Evolutionary conservation across 2,113 vertebrate genomes (phyloP).

Genomic region (Symphodus melops): DNA sequence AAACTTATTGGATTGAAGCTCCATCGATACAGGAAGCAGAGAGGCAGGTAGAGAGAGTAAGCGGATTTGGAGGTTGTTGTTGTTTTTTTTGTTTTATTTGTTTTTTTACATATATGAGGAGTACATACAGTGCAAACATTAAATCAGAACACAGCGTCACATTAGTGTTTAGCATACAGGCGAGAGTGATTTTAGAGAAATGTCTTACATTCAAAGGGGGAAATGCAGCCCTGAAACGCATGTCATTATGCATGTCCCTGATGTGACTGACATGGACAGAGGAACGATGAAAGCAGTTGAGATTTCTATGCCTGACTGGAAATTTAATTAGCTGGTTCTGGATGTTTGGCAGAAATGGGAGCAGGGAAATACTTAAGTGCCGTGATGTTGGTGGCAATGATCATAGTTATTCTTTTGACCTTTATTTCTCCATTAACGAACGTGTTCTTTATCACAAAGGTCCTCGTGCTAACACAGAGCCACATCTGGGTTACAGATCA

Average conservation of each 20-base stretch:
- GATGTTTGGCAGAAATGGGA: constrained; percentile 40
- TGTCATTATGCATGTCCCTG: constrained; percentile 67
- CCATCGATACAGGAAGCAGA: no score
- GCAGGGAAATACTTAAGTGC: constrained; percentile 33
- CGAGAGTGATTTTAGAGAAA: constrained; percentile 47
- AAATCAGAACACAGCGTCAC: constrained; percentile 36
- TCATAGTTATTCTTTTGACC: constrained; percentile 59
- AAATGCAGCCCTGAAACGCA: constrained; percentile 62
- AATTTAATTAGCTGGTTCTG: constrained; percentile 73
- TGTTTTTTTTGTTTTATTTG: no score
- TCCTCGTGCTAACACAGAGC: constrained; percentile 9
- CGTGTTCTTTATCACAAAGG: constrained; percentile 11
- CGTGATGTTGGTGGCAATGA: constrained; percentile 41
- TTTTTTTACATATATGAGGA: no score
- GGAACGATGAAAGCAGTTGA: constrained; percentile 55
- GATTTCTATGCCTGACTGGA: constrained; percentile 61
- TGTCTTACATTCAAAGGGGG: constrained; percentile 63
- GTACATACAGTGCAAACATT: no score
- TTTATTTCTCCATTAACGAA: constrained; percentile 44
- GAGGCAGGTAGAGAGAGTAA: no score
- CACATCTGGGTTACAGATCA: constrained; percentile 35
- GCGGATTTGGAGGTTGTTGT: no score
- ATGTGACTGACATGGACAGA: constrained; percentile 63
- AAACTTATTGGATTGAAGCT: no score
- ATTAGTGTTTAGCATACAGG: constrained; percentile 54